phyloP scores from a whole-genome alignment of 1,140 invertebrate genomes.

The Pseudomyrmex cubaensis region DNA sequence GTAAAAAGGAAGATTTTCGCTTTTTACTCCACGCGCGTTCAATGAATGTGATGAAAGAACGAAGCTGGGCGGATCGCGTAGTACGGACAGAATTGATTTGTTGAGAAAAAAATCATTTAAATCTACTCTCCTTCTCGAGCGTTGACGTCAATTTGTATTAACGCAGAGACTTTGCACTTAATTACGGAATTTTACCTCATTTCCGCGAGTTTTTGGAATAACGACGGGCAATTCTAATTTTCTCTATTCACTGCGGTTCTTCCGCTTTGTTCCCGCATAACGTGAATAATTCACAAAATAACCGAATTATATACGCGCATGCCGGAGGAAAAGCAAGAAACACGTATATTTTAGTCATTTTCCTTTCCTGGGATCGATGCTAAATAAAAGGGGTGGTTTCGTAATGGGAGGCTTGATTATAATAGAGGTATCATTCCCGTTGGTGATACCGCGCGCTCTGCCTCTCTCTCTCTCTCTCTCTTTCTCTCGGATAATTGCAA shows the following conservation, averaged over 20 bases:
- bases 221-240: no score
- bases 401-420: conserved; percentile 84
- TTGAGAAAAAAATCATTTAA: no score
- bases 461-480: not conserved
- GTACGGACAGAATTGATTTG: not conserved
- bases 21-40: conserved; percentile 11
- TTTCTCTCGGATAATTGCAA: conserved; percentile 81
- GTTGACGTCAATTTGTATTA: no score
- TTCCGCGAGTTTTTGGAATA: no score
- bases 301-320: not conserved
- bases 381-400: conserved; percentile 61
- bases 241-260: no score
- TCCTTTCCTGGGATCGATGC: conserved; percentile 65
- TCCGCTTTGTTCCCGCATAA: no score
- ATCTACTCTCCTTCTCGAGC: no score
- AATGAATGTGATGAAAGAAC: conserved; percentile 38
- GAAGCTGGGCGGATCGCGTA: not conserved
- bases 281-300: no score
- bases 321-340: not conserved
- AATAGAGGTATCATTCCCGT: conserved; percentile 84
- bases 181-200: no score
- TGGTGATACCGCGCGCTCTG: conserved; percentile 72
- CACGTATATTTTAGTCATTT: conserved; percentile 46
- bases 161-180: no score
- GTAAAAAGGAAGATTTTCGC: conserved; percentile 33